Conservation (phyloP, 1,140 invertebrate genomes). For the Drosophila quadrilineata region DNA sequence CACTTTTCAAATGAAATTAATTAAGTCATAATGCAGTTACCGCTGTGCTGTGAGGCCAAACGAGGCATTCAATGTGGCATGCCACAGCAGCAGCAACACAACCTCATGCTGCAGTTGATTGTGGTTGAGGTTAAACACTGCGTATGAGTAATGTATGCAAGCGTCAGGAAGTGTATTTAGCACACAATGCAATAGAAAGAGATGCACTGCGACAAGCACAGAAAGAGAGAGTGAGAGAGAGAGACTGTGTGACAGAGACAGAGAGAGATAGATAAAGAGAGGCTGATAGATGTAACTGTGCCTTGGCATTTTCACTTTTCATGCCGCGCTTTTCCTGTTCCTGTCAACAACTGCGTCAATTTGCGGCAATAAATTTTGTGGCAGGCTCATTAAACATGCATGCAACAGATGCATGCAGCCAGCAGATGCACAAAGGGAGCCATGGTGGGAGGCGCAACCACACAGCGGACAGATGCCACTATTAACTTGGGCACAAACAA, state of each 20-base stretch:
- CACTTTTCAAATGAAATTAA: constrained; percentile 64
- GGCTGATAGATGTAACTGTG: constrained; percentile 49
- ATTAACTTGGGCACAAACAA: constrained; percentile 51
- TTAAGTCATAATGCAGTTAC: constrained; percentile 52
- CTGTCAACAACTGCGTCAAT: constrained; percentile 38
- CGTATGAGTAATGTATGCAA: constrained; percentile 71
- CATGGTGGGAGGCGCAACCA: constrained; percentile 23
- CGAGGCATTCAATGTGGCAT: constrained; percentile 2
- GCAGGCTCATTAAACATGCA: constrained; percentile 72
- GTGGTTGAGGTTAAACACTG: constrained; percentile 57
- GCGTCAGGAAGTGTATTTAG: constrained; percentile 66
- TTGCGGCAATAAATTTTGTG: constrained; percentile 58
- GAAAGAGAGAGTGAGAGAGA: background rate
- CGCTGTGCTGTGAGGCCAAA: constrained; percentile 11
- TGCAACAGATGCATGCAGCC: constrained; percentile 29
- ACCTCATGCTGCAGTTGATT: constrained; percentile 6
- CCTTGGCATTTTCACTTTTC: constrained; percentile 68
- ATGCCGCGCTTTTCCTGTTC: constrained; percentile 54
- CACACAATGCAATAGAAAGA: constrained; percentile 54
- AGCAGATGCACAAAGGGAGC: constrained; percentile 28
- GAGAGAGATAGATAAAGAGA: background rate
- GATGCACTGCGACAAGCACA: background rate
- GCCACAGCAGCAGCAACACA: constrained; percentile 12
- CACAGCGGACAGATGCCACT: too few relatives aligned
- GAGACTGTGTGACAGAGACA: background rate